Evolutionary conservation across 2,797 vertebrate species (phyloP), one percentile per base, ranked within the genome.

Genomic region (Steatocranus sp.): DNA sequence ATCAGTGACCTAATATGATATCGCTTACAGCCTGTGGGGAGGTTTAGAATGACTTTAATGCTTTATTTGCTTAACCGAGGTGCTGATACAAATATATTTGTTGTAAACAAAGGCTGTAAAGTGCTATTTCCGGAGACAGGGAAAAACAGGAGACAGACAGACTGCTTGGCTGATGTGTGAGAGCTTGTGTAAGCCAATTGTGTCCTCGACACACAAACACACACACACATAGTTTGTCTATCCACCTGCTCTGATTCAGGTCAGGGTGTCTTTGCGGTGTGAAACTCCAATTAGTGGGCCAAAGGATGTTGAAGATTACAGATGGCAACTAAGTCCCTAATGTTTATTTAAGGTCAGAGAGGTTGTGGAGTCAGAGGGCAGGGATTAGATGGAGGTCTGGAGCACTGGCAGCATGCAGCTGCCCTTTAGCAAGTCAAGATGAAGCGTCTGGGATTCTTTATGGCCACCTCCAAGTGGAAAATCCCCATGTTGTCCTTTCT

Each of bases 311-410:
- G 89, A 90, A 91, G 94, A 95, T 94, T 94, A 94, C 36, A 80
- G 90, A 91, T 92, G 66, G 82, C 54, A 76, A 88, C 90, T 95
- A 94, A 95, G 89, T 86, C 88, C 83, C 61, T 84, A 54, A 91
- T 90, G 94, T 95, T 94, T 95, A 95, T 89, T 95, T 95, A 95
- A 94, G 85, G 91, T 90, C 88, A 84, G 83, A 76, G 43, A 89
- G 75, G 85, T 61, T 86, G 76, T 76, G 56, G 82, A 90, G 86
- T 90, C 86, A 89, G 89, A 82, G 84, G 50, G 75, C 76, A 86
- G 53, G 90, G 91, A 92, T 92, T 94, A 92, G 46, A 86, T 36
- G 11, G 41, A 54, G 68, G 66, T 41, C 41, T 63, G 48, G 56
- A 75, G 51, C 86, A 54, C 36, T 53, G 49, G 48, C 48, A 66